Base-by-base conservation (phyloP, 2,888 invertebrate species). In the Agonopterix heracliana region DNA sequence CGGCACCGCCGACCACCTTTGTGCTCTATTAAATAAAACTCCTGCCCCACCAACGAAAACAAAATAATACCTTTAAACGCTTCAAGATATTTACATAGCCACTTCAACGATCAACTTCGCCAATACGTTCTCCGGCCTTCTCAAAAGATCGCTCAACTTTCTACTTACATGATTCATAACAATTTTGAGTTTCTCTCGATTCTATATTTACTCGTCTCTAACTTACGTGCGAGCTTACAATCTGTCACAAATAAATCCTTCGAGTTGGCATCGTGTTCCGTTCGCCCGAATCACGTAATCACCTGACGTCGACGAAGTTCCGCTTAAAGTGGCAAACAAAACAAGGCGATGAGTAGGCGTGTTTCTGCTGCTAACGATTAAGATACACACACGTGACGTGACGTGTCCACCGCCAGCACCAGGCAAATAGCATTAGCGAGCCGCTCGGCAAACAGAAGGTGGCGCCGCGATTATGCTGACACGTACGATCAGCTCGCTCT, bases 391-490 rank as follows among this genome's bases (percentile, higher is more conserved):
- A 69, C 71, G 71, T 74, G 72, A 73, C 70, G 75, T 74, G 76
- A 73, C 74, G 72, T 73, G 79, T 71, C 77, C 76, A 74, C 75
- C 41, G 41, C 78, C 75, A 41, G 41, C 57, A 70, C 66, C 66
- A 74, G n/a, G 38, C 76, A 84, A 86, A 85, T 75, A 83, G 78
- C 78, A 84, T 85, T 84, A 86, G 79, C 74, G 71, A 68, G 71
- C 68, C 73, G 72, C 73, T 78, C 64, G 60, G 67, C 78, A 84
- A 85, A 87, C 84, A 84, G 68, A 63, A 69, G 74, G 75, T 68
- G 72, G 73, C 71, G 74, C 70, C 74, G 66, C 75, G 76, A 78
- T 79, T 79, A 78, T 74, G 74, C 76, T 74, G 75, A 78, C 79
- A 71, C 64, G 59, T 66, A 66, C 62, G 64, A 58, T 52, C 52